phyloP scores from a whole-genome alignment of 1,140 invertebrate species.

The Mamestra configurata region DNA sequence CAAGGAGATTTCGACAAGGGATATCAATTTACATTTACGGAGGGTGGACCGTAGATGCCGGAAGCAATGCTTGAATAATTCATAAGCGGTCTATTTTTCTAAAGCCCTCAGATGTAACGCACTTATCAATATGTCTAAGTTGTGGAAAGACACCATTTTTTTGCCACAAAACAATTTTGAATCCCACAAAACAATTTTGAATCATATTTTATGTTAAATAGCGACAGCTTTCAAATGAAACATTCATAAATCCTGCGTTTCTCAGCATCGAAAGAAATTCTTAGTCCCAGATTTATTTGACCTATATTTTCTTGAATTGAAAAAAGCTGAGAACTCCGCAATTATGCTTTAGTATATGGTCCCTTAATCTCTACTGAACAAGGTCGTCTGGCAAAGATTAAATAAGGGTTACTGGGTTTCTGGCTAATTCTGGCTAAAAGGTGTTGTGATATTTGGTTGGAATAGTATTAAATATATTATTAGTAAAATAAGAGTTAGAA shows the following conservation, averaged over 20 bases:
- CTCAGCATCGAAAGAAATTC: background rate
- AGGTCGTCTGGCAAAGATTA: background rate
- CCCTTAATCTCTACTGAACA: background rate
- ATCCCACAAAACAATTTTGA: background rate
- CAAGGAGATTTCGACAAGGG: background rate
- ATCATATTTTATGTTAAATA: background rate
- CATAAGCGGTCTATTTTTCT: conserved; percentile 7
- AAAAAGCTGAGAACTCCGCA: background rate
- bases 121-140: background rate
- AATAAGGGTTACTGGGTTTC: background rate
- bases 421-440: background rate
- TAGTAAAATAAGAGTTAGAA: too few relatives aligned
- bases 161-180: background rate
- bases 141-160: background rate
- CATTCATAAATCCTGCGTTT: background rate
- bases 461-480: too few relatives aligned
- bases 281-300: conserved; percentile 33
- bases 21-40: conserved; percentile 31
- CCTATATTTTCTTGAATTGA: conserved; percentile 8
- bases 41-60: conserved; percentile 1
- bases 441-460: too few relatives aligned
- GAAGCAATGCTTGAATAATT: conserved; percentile 23
- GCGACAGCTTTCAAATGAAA: conserved; percentile 5
- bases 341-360: background rate
- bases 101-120: background rate